phyloP scores from a whole-genome alignment of 2,113 vertebrate genomes.

The Etheostoma spectabile region DNA sequence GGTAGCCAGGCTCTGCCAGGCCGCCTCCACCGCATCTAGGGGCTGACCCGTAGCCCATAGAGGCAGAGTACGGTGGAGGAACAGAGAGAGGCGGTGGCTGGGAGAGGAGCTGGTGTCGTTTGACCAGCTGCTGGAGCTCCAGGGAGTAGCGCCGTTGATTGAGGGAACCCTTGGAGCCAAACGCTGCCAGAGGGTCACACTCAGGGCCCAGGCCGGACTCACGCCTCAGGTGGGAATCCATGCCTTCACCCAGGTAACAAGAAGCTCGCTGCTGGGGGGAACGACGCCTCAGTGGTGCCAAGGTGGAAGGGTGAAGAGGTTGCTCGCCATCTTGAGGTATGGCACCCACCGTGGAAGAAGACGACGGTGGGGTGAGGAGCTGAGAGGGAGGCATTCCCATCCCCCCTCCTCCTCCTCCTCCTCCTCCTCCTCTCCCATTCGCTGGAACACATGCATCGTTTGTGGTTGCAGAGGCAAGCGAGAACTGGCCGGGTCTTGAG shows the following conservation, averaged over 20 bases:
- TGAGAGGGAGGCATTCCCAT: constrained; percentile 69
- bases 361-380: constrained; percentile 58
- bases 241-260: constrained; percentile 79
- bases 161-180: constrained; percentile 74
- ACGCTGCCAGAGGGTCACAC: constrained; percentile 65
- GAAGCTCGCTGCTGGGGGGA: constrained; percentile 81
- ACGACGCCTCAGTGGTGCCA: constrained; percentile 79
- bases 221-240: constrained; percentile 76
- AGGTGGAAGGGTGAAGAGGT: constrained; percentile 65
- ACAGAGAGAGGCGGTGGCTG: constrained; percentile 79
- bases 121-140: constrained; percentile 85
- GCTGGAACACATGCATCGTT: constrained; percentile 72
- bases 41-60: constrained; percentile 57
- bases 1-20: constrained; percentile 76
- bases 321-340: constrained; percentile 66
- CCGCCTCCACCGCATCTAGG: constrained; percentile 47
- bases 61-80: constrained; percentile 68
- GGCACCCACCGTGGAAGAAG: constrained; percentile 56
- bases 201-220: constrained; percentile 77
- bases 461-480: constrained; percentile 69
- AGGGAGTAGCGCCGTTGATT: constrained; percentile 84
- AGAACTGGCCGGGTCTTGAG: constrained; percentile 74
- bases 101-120: constrained; percentile 83
- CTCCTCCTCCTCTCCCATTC: constrained; percentile 66
- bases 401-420: constrained; percentile 73